phyloP scores from a whole-genome alignment of 2,113 vertebrate genomes.

The Pelusios castaneus region DNA sequence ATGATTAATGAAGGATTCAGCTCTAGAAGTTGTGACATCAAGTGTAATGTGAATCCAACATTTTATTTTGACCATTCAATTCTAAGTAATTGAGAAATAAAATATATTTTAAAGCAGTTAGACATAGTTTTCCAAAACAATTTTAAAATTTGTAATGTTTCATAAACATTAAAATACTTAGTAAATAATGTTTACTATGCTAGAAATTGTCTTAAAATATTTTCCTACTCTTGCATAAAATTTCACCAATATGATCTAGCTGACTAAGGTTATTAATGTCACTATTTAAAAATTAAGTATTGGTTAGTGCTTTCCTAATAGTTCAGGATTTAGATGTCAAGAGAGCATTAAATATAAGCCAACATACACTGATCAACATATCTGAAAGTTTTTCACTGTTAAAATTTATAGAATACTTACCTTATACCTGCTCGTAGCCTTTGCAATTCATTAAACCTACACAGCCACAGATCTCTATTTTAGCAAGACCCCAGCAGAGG shows the following conservation, averaged over 20 bases:
- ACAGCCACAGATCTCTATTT: neutral
- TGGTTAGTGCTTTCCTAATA: neutral
- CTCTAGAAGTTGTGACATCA: neutral
- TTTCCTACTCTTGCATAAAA: neutral
- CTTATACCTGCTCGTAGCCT: neutral
- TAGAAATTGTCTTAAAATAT: neutral
- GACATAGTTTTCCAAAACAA: neutral
- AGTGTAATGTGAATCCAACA: neutral
- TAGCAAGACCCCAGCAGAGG: neutral
- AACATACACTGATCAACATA: neutral
- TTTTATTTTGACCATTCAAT: neutral
- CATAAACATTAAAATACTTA: neutral
- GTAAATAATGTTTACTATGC: neutral
- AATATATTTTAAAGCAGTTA: neutral
- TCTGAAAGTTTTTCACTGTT: neutral
- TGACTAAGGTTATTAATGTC: neutral
- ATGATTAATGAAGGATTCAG: neutral
- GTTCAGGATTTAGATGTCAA: neutral
- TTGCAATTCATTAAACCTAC: neutral
- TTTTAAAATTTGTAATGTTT: neutral
- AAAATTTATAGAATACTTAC: neutral
- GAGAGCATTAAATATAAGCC: neutral
- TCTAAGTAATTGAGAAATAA: neutral
- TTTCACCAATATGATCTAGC: neutral
- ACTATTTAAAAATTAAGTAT: neutral